These are phyloP conservation scores for Lepidostoma basale DNA, from an alignment of 1,140 invertebrate species.

Conservation along the genomic window DNA sequence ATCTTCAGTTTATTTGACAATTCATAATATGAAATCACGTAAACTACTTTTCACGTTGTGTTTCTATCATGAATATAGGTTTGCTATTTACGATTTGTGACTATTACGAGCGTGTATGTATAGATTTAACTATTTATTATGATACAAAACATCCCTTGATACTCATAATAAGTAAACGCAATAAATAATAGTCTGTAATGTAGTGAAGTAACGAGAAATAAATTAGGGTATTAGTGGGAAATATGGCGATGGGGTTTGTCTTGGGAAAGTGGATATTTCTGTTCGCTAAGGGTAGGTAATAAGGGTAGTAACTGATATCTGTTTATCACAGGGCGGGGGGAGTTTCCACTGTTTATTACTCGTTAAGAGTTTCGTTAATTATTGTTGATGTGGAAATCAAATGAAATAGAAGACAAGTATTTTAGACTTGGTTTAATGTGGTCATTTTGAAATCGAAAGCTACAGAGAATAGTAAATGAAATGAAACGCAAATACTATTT, in stretches of 20 bases:
- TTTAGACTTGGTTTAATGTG: too few species aligned
- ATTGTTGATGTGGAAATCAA: not conserved
- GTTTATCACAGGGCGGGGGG: not conserved
- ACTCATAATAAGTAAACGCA: constrained; percentile 42
- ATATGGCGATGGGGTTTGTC: constrained; percentile 36
- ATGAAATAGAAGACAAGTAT: too few species aligned
- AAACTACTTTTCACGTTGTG: too few species aligned
- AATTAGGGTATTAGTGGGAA: constrained; percentile 45
- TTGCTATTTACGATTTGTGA: too few species aligned
- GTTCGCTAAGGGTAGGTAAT: not conserved
- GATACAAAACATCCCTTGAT: constrained; percentile 1
- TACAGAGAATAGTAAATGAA: too few species aligned
- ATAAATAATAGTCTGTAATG: constrained; percentile 45
- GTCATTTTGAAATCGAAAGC: too few species aligned
- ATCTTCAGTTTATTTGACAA: too few species aligned
- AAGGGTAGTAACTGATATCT: not conserved
- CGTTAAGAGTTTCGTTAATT: constrained; percentile 20
- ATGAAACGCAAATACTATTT: too few species aligned
- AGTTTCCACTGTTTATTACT: constrained; percentile 1
- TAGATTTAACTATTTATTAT: not conserved
- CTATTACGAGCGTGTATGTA: not conserved
- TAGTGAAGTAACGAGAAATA: constrained; percentile 45
- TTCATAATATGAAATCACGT: too few species aligned
- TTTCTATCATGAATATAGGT: too few species aligned
- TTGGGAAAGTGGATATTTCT: constrained; percentile 23